Conservation (phyloP, 2,797 vertebrate species). For the Fringilla coelebs region DNA sequence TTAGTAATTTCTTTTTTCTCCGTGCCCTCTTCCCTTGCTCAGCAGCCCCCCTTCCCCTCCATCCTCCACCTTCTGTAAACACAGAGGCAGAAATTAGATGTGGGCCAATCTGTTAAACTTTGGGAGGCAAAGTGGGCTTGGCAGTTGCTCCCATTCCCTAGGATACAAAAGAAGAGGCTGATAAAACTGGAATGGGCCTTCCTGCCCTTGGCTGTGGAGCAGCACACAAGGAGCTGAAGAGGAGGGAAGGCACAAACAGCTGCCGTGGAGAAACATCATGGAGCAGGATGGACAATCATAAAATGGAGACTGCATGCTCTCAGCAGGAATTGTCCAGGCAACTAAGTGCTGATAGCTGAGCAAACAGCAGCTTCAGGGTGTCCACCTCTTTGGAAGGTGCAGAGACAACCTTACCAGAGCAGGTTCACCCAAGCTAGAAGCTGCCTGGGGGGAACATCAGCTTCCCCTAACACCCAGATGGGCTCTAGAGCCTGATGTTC, state of each 20-base stretch:
- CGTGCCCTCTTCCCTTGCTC: not conserved
- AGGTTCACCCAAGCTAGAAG: not conserved
- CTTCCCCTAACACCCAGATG: not conserved
- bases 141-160: not conserved
- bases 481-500: not conserved
- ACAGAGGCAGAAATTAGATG: constrained; percentile 61
- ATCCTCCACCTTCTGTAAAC: constrained; percentile 67
- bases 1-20: constrained; percentile 53
- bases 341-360: not conserved
- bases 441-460: not conserved
- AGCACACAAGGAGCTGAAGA: not conserved
- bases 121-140: constrained; percentile 57
- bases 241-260: not conserved
- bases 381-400: rapidly evolving
- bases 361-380: not conserved
- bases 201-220: constrained; percentile 21
- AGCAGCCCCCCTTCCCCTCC: not conserved
- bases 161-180: constrained; percentile 49
- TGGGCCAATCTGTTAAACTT: constrained; percentile 65
- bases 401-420: not conserved
- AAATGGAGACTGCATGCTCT: rapidly evolving
- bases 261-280: rapidly evolving
- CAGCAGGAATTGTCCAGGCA: not conserved
- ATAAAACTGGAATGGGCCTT: constrained; percentile 31
- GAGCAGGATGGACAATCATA: not conserved